These are phyloP conservation scores for Lamprologus ornatipinnis DNA, from an alignment of 2,113 vertebrate species.

Conservation along the genomic window DNA sequence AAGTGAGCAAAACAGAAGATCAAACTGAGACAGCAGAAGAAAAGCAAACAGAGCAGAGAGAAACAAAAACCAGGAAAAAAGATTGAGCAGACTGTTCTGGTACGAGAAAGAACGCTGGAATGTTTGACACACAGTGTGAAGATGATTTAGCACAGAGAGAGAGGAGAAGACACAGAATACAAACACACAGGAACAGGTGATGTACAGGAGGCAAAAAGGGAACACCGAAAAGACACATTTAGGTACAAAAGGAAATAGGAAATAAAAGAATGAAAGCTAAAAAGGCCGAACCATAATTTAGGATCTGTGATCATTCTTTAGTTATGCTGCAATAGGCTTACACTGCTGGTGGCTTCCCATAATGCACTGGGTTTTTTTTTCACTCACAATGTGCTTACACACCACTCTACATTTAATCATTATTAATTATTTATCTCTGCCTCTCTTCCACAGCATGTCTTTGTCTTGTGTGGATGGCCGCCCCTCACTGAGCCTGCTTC, in stretches of 20 bases:
- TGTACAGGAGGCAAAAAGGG: not conserved
- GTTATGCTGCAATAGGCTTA: not conserved
- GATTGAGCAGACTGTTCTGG: not conserved
- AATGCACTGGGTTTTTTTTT: not conserved
- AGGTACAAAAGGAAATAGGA: not conserved
- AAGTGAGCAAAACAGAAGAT: not conserved
- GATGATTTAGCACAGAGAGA: not conserved
- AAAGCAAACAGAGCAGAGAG: not conserved
- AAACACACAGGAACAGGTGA: not conserved
- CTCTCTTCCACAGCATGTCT: not conserved
- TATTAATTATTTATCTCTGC: not conserved
- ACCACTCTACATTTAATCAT: not conserved
- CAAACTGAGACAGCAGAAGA: not conserved
- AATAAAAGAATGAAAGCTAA: not conserved
- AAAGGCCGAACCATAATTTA: not conserved
- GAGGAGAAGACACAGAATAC: not conserved
- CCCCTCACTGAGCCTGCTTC: not conserved
- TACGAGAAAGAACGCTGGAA: not conserved
- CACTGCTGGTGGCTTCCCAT: not conserved
- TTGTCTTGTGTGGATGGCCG: not conserved
- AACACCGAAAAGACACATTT: not conserved
- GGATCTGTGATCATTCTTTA: not conserved
- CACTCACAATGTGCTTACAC: not conserved
- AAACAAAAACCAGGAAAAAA: not conserved
- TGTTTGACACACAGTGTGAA: not conserved